Evolutionary conservation across 30 jellyfish, hydroid and myxozoan genomes (phyloP), one percentile per base, ranked within the genome.

Genomic region (Turritopsis dohrnii): DNA sequence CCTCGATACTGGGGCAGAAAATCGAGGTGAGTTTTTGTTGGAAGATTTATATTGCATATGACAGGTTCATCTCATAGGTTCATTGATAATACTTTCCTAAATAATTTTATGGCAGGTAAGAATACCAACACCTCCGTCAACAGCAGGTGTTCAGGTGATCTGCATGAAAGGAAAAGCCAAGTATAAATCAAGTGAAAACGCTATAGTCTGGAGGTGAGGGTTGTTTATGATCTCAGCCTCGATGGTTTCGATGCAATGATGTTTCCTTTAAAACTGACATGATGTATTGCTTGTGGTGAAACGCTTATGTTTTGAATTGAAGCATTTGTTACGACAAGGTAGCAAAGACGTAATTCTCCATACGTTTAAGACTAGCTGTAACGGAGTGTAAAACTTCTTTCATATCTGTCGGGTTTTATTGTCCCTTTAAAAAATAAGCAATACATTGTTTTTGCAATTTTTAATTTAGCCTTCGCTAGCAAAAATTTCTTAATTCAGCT

Each of bases 131-230:
- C 99, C 99, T 0, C 99, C 99, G 22, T 85, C 99, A 30, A 94
- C 99, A 16, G 99, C 99, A 16, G 99, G 99, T 28, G 99, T 94
- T n/a, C 96, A 88, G 79, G 91, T 94, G 73, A 86, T 94, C 13
- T 94, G 99, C 89, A 89, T 89, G 96, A 94, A 94, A 81, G 99
- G 99, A 71, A 89, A 89, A 80, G 97, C 99, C 25, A 89, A 89
- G 86, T 94, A 94, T 88, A 94, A 87, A 85, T 84, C 96, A 1
- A 87, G 97, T 71, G 99, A 94, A 81, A 94, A 94, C 71, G 99
- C 97, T 29, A 94, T 94, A 27, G 92, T 89, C 1, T 94, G 99
- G 99, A 94, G 86, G 99, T 89, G 82, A 65, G 97, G 65, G 16
- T 24, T 0, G 21, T 72, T 72, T 72, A n/a, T n/a, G n/a, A n/a